Base-by-base conservation (phyloP, 2,113 vertebrate genomes). In the Calyptomena viridis region DNA sequence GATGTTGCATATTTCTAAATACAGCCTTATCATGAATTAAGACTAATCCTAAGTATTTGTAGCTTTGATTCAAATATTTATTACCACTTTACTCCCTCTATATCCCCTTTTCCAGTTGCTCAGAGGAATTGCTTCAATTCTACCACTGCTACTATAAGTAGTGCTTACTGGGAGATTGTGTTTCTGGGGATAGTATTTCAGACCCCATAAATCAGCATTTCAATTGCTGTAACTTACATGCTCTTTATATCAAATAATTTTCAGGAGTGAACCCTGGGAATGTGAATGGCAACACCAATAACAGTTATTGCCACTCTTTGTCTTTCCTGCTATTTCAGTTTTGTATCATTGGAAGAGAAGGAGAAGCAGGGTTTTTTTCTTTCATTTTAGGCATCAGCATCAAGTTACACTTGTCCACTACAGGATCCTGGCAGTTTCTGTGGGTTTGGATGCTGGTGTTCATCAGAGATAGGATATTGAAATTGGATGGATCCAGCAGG, bases 151-250 rank as follows among this genome's bases (percentile, higher is more conserved):
- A 5, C 62, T 62, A 4, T 39, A 79, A 66, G 74, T 49, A 18
- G 35, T 73, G 30, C 18, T 89, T 93, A 56, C 40, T n/a, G 40
- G 35, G 55, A 93, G 37, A 62, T 42, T 27, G 25, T 62, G 33
- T 91, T 93, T 87, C 81, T 95, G 53, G 49, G 44, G 33, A 37
- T 50, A 60, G 9, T 40, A 69, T 89, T 87, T 91, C 53, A 95
- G 23, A 68, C 24, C 25, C n/a, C 62, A 58, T 55, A 84, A 91
- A 79, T 87, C 81, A 83, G 28, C 77, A 87, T 95, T 95, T 94
- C 93, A 82, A 5, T 83, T 63, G 16, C 53, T 89, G 42, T 64
- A 89, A 85, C 44, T 74, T 62, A 28, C 18, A 22, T 50, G 62
- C 5, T 49, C 20, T 80, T 87, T 64, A 13, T 46, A 83, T 47